Base-by-base conservation (phyloP, 2,113 vertebrate genomes). In the Menidia beryllina region DNA sequence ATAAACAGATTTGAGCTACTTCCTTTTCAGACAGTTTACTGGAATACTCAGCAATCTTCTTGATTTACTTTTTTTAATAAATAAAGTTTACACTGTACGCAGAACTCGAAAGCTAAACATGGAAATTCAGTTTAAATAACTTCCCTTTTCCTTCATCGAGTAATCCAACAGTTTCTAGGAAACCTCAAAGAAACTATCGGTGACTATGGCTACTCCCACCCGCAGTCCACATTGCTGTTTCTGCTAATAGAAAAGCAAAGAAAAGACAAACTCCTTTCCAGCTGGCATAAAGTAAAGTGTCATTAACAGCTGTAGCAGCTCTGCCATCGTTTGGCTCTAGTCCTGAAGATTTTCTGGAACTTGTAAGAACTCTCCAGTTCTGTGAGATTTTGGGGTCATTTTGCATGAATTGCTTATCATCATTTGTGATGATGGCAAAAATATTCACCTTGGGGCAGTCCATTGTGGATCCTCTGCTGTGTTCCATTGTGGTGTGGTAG, bases 1-100 rank as follows among this genome's bases (percentile, higher is more conserved):
- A 64, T 45, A 27, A 53, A 70, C 52, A 54, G 43, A 69, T 55
- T 65, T 56, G 25, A 47, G 61, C n/a, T 41, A 38, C 27, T 74
- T 21, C 45, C 30, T 26, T 68, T 15, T 39, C 20, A 56, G 38
- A 21, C 19, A 14, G 13, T 62, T 53, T 61, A 20, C 38, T 25
- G 14, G 5, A 17, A 19, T 38, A 36, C 47, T 50, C 15, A 0
- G 30, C 30, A 1, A 3, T 11, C 8, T 49, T 49, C 12, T 3
- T 14, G n/a, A n/a, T n/a, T n/a, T 4, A 21, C 14, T 38, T 38
- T 34, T 14, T 38, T 20, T 12, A 21, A 1, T 13, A 21, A 10
- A 23, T 56, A 38, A 38, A 38, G 13, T 39, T 23, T 7, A 21
- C 12, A 20, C 15, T 23, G 20, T 15, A 19, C 30, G 7, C 7